Evolutionary conservation across 2,113 vertebrate genomes (phyloP).

Genomic region (Nicator chloris): DNA sequence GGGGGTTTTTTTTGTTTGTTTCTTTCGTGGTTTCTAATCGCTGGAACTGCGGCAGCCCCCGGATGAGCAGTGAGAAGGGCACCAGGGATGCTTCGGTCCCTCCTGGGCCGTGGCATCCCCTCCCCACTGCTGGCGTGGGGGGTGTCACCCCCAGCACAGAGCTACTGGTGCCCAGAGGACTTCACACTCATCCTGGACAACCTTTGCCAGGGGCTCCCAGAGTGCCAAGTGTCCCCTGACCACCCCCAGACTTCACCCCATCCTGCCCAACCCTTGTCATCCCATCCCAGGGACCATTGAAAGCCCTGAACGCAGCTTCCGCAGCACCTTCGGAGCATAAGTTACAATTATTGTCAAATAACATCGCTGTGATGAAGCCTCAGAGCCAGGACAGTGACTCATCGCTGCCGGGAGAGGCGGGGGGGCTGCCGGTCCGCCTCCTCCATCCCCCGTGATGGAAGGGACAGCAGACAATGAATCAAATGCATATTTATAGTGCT

Average conservation of each 20-base stretch:
- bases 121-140: rapidly evolving
- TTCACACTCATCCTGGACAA: rapidly evolving
- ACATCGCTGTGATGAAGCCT: not conserved
- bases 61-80: rapidly evolving
- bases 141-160: not conserved
- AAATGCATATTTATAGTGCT: constrained; percentile 22
- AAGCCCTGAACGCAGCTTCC: not conserved
- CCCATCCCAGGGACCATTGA: not conserved
- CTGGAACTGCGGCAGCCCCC: rapidly evolving
- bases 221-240: not conserved
- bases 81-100: not conserved
- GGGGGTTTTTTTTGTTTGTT: not conserved
- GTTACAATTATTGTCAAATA: not conserved
- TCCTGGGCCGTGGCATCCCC: too few relatives aligned
- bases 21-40: rapidly evolving
- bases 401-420: not conserved
- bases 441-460: not conserved
- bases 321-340: not conserved
- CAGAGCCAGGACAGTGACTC: constrained; percentile 5
- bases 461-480: constrained; percentile 13
- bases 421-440: not conserved
- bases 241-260: rapidly evolving
- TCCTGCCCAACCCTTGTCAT: rapidly evolving
- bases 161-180: rapidly evolving
- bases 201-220: not conserved